Evolutionary conservation across 1,140 invertebrate genomes (phyloP).

Genomic region (Euura lappo): DNA sequence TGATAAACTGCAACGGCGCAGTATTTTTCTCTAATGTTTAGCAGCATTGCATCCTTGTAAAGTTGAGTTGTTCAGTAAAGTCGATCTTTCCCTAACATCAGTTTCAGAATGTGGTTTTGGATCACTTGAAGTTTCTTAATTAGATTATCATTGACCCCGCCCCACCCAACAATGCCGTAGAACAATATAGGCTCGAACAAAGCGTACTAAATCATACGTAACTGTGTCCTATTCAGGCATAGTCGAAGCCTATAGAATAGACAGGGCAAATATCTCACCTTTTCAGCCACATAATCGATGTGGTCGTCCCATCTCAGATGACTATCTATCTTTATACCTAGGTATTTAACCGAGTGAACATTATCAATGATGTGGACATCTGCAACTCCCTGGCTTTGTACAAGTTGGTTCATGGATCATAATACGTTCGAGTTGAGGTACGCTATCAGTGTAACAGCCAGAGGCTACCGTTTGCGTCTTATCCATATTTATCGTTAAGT

Average conservation of each 20-base stretch:
- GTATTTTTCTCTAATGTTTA: too few species aligned
- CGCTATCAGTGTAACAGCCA: conserved; percentile 7
- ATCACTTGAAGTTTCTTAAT: not conserved
- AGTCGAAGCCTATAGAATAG: conserved; percentile 15
- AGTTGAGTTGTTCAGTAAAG: too few species aligned
- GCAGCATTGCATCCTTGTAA: too few species aligned
- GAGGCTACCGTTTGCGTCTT: conserved; percentile 14
- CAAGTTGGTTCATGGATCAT: not conserved
- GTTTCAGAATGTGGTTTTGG: not conserved
- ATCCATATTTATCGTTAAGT: conserved; percentile 14
- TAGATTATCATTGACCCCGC: not conserved
- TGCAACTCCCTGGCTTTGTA: not conserved
- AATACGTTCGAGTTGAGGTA: not conserved
- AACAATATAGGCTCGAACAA: not conserved
- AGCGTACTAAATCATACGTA: not conserved
- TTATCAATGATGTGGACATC: not conserved
- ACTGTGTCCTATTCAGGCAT: not conserved
- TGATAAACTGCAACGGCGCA: too few species aligned
- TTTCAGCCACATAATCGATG: not conserved
- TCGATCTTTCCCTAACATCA: not conserved
- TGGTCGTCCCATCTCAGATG: conserved; percentile 15
- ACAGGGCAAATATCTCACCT: conserved; percentile 10
- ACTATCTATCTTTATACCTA: conserved; percentile 16
- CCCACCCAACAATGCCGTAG: not conserved
- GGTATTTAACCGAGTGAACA: conserved; percentile 13